These are phyloP conservation scores for Sebastes nivosus DNA, from an alignment of 2,797 vertebrate species.

Conservation along the genomic window DNA sequence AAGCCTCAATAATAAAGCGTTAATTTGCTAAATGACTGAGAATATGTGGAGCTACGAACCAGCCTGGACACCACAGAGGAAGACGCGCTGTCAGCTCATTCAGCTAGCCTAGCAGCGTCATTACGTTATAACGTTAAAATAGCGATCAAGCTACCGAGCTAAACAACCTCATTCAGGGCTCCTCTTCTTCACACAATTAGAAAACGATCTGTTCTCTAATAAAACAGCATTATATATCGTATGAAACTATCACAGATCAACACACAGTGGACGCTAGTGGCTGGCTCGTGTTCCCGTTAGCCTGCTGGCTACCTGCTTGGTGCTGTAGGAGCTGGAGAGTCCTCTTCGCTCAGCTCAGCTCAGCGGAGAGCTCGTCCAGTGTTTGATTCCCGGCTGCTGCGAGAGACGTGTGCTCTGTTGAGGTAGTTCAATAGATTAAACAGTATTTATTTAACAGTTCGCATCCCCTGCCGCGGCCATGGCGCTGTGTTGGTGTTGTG, in stretches of 20 bases:
- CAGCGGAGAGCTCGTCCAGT: neutral
- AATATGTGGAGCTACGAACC: neutral
- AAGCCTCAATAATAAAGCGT: neutral
- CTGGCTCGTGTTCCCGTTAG: slow-evolving; percentile 47
- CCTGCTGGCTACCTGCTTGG: slow-evolving; percentile 64
- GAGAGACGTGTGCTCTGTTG: neutral
- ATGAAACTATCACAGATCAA: neutral
- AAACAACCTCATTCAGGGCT: neutral
- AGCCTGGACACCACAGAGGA: neutral
- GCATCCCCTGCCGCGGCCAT: slow-evolving; percentile 11
- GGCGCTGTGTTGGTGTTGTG: neutral
- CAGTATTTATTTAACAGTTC: neutral
- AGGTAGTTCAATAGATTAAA: neutral
- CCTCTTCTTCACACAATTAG: too few species aligned
- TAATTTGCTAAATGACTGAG: neutral
- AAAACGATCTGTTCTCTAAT: accelerated
- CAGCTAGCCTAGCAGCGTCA: slow-evolving; percentile 13
- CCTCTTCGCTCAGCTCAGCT: neutral
- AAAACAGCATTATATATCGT: accelerated
- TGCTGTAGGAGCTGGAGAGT: slow-evolving; percentile 29
- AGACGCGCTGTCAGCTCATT: slow-evolving; percentile 1
- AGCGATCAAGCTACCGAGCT: neutral
- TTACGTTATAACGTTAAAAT: too few species aligned
- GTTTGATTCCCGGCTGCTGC: neutral
- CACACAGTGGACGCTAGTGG: neutral